These are phyloP conservation scores for Ptychoptera contaminata DNA, from an alignment of 2,888 invertebrate genomes.

Conservation along the genomic window DNA sequence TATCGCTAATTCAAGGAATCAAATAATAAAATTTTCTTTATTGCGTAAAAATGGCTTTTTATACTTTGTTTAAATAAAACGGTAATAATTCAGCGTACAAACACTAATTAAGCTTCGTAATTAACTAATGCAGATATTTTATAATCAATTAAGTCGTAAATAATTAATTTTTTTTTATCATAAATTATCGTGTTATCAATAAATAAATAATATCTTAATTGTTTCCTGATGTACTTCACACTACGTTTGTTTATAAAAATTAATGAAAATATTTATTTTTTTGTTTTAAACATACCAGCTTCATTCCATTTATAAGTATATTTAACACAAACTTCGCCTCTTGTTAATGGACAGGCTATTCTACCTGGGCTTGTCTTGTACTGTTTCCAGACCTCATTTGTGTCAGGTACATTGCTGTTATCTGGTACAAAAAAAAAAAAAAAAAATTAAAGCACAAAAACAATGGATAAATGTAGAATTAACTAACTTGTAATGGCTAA, in stretches of 20 bases:
- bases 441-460: no score
- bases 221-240: no score
- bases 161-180: background rate
- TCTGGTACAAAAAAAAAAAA: no score
- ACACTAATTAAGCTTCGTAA: no score
- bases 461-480: background rate
- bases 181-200: background rate
- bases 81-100: no score
- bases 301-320: slow-evolving; percentile 46
- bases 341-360: slow-evolving; percentile 40
- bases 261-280: background rate
- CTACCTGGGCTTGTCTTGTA: slow-evolving; percentile 25
- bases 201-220: no score
- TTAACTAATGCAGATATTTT: no score
- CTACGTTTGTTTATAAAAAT: no score
- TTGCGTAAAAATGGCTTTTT: no score
- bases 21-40: no score
- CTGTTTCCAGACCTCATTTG: slow-evolving; percentile 42
- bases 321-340: slow-evolving; percentile 46
- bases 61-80: no score
- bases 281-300: slow-evolving; percentile 32
- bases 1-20: no score
- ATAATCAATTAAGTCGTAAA: background rate
- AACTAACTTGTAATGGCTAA: slow-evolving; percentile 42
- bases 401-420: slow-evolving; percentile 45